Conservation (phyloP, 2,888 invertebrate genomes). For the Biston stratarius region DNA sequence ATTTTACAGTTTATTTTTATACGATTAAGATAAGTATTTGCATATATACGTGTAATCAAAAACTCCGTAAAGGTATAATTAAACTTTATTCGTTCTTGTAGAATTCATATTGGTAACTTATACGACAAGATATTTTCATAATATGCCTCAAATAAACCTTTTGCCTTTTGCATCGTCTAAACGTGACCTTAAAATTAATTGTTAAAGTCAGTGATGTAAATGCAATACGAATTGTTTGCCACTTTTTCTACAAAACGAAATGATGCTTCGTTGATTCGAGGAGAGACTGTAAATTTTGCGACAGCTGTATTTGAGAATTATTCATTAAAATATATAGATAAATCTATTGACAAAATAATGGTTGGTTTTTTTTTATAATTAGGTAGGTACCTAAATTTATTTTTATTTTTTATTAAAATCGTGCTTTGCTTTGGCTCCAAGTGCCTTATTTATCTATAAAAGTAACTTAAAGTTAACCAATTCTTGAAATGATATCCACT, state of each 20-base stretch:
- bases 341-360: conserved; percentile 82
- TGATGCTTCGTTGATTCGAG: conserved; percentile 65
- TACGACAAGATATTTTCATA: not conserved
- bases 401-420: not conserved
- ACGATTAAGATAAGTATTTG: no score
- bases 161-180: not conserved
- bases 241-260: conserved; percentile 69
- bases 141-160: not conserved
- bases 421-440: no score
- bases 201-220: conserved; percentile 64
- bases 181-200: conserved; percentile 12
- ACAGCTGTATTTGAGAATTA: conserved; percentile 84
- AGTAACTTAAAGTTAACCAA: no score
- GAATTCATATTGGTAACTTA: no score
- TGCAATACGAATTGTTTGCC: conserved; percentile 72
- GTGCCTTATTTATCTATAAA: no score
- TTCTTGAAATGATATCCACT: no score
- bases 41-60: no score
- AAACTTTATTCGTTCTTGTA: no score
- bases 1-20: no score
- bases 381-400: not conserved
- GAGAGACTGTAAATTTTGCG: conserved; percentile 75
- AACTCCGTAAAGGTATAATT: no score
- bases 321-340: conserved; percentile 87
- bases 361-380: conserved; percentile 60